Conservation (phyloP, 2,797 vertebrate species). For the Schizopygopsis pylzovi region DNA sequence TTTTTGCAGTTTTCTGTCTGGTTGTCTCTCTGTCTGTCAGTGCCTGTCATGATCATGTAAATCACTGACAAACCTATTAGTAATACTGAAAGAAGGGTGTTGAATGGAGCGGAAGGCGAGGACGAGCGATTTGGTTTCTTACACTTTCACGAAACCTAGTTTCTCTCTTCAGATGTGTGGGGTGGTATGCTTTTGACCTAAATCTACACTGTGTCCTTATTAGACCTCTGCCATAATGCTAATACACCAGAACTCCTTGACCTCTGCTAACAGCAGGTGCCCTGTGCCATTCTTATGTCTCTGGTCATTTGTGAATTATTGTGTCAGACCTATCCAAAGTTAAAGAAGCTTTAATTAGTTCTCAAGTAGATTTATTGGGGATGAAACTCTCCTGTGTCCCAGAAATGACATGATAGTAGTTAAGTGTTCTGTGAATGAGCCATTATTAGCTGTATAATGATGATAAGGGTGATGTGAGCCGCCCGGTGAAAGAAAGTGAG, state of each 20-base stretch:
- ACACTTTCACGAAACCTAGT: conserved; percentile 39
- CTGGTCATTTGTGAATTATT: conserved; percentile 39
- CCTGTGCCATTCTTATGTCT: background rate
- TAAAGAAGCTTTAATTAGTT: conserved; percentile 48
- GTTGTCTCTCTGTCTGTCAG: conserved; percentile 1
- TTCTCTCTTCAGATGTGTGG: conserved; percentile 16
- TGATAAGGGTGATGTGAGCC: background rate
- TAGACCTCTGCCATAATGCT: background rate
- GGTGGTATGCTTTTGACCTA: conserved; percentile 32
- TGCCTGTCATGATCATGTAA: conserved; percentile 16
- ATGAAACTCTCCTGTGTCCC: background rate
- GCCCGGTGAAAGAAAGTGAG: background rate
- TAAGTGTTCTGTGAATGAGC: conserved; percentile 24
- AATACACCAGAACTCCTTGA: conserved; percentile 14
- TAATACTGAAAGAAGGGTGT: conserved; percentile 43
- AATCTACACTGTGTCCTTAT: background rate
- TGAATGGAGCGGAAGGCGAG: conserved; percentile 14
- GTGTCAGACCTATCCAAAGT: conserved; percentile 32
- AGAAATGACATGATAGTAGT: conserved; percentile 18
- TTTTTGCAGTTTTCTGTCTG: background rate
- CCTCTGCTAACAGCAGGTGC: background rate
- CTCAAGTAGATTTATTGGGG: conserved; percentile 45
- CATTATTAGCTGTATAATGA: conserved; percentile 8
- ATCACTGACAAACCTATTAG: conserved; percentile 5
- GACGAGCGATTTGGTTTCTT: conserved; percentile 25